Evolutionary conservation across 2,888 invertebrate species (phyloP), one percentile per base, ranked within the genome.

Genomic region (Choristoneura rosaceana): DNA sequence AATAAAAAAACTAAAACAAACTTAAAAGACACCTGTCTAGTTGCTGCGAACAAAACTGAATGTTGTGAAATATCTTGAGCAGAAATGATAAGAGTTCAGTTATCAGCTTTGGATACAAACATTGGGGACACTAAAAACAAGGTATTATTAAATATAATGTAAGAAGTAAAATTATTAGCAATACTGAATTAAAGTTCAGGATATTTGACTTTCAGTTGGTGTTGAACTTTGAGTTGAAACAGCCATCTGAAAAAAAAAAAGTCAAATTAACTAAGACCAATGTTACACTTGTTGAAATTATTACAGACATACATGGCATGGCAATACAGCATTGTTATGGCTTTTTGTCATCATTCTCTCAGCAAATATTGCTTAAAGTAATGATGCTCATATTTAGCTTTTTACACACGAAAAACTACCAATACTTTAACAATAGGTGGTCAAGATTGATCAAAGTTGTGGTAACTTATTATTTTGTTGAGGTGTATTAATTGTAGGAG

Each of bases 31-130:
- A 79, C 83, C 81, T 82, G 78, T 78, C 78, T 81, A 77, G 77
- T 79, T 74, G 77, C 68, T 77, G 80, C 79, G 80, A 79, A 77
- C 71, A 77, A 80, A 78, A 87, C 83, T 85, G 82, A 89, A 82
- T 86, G 82, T 62, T 79, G 71, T 80, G 75, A 79, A 78, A 90
- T 90, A 93, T 93, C 91, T 87, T 87, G 90, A 92, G 91, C 91
- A 92, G 88, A 90, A 90, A 85, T 88, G 91, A 93, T 93, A 92
- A 92, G 89, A 84, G 79, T 81, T 88, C 82, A 84, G 81, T 84
- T 85, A 82, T 81, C 83, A 85, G 85, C 84, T 83, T 69, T 80
- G 74, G 76, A 71, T 77, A 78, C 78, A 80, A 81, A 84, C 81
- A 85, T 75, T 65, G 75, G 75, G 77, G 77, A 71, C 77, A 78